Evolutionary conservation across 2,888 invertebrate genomes (phyloP), one percentile per base, ranked within the genome.

Genomic region (Thymelicus sylvestris): DNA sequence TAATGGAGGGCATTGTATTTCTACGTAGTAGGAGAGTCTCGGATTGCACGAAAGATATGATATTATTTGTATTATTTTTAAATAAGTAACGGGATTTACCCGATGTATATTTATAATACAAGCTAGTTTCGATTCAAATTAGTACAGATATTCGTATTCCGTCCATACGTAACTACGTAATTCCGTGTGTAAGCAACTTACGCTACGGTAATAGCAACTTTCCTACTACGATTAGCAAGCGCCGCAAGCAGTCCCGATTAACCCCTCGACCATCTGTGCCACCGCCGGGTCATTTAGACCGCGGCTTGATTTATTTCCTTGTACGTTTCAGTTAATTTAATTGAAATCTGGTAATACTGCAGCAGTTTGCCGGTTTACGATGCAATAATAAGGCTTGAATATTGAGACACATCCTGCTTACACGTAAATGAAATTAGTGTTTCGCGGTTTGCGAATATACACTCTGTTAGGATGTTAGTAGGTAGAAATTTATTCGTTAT

Each of bases 131-230:
- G 31, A 31, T 31, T 31, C 3, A 31, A 31, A 31, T 31, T 31
- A 31, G 31, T 31, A 19, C 8, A n/a, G n/a, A n/a, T 44, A 44
- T 44, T 44, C 1, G 44, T 41, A 44, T 44, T 44, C 0, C 44
- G 8, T 44, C 44, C 12, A 12, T 4, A 12, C 12, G 24, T 39
- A 55, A 19, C 19, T 19, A 19, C 19, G 19, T 19, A 19, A 44
- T 60, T 10, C 57, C 44, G 63, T 63, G 8, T 62, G 12, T 12
- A 24, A 31, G 24, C 6, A 44, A 44, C n/a, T 47, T 10, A 55
- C 47, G 76, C 78, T 83, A 82, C 71, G 73, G 78, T 83, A 82
- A 82, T 81, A 77, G 79, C 73, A 19, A n/a, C n/a, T n/a, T n/a
- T n/a, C 19, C 2, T 19, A 72, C 74, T 75, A 78, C 79, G 80